Conservation (phyloP, 2,797 vertebrate genomes). For the Falco rusticolus region DNA sequence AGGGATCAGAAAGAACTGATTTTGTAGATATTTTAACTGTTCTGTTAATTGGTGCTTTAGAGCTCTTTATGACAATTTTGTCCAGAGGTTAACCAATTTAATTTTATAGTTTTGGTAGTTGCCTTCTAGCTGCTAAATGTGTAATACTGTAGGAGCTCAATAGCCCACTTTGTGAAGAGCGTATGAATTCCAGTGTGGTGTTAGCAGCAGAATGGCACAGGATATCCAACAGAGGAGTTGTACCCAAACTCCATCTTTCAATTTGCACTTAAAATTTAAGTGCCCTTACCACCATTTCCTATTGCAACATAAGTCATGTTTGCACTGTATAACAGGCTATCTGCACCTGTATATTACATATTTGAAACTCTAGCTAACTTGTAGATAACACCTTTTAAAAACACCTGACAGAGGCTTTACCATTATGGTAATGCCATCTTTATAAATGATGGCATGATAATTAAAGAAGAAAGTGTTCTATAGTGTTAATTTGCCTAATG, state of each 20-base stretch:
- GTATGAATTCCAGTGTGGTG: not conserved
- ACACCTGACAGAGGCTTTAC: not conserved
- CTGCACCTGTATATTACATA: not conserved
- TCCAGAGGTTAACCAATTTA: not conserved
- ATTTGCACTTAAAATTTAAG: not conserved
- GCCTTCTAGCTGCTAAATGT: not conserved
- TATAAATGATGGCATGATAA: not conserved
- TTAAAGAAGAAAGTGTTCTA: not conserved
- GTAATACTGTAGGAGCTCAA: not conserved
- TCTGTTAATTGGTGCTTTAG: not conserved
- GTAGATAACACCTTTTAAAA: not conserved
- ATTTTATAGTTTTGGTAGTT: not conserved
- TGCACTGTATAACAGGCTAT: not conserved
- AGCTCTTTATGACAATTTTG: not conserved
- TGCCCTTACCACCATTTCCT: not conserved
- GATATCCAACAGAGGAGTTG: not conserved
- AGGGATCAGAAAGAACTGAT: not conserved
- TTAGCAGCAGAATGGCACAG: not conserved
- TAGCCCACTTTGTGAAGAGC: not conserved
- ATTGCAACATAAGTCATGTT: not conserved
- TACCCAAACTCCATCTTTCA: not conserved
- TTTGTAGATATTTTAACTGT: not conserved
- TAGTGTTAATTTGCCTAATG: not conserved
- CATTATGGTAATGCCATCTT: not conserved
- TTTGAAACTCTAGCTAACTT: not conserved